These are phyloP conservation scores for Dicaeum eximium DNA, from an alignment of 2,113 vertebrate species.

Conservation along the genomic window DNA sequence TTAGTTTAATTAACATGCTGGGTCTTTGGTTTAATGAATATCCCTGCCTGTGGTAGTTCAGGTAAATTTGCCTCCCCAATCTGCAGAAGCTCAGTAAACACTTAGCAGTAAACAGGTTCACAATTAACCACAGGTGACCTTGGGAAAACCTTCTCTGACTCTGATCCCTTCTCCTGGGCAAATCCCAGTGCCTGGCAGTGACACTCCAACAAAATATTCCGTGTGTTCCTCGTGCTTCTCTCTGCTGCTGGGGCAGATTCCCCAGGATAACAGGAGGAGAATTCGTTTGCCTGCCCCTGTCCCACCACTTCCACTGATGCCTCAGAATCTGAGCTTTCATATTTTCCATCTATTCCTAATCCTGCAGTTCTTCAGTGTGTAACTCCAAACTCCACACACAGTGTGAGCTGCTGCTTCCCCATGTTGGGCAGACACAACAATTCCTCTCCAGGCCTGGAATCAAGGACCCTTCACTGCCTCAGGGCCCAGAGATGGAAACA, in stretches of 20 bases:
- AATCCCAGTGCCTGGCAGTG: background rate
- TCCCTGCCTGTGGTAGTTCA: background rate
- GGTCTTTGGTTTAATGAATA: background rate
- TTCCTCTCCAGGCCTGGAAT: background rate
- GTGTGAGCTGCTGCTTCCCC: background rate
- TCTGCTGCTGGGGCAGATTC: background rate
- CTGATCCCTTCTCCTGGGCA: background rate
- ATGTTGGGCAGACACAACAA: background rate
- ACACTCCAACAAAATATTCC: background rate
- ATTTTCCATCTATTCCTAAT: accelerated
- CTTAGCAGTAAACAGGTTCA: background rate
- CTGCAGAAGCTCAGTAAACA: background rate
- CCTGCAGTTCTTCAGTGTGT: accelerated
- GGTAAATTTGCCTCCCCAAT: background rate
- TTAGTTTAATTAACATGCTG: background rate
- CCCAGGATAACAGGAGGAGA: background rate
- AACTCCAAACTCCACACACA: background rate
- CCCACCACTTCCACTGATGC: background rate
- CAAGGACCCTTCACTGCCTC: background rate
- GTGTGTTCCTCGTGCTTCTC: background rate
- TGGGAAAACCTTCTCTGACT: background rate
- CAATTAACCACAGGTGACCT: background rate
- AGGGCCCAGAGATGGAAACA: background rate
- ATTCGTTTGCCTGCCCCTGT: background rate
- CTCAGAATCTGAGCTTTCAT: accelerated